Percentiles rank a stretch among this genome's conserved stretches.
Evolutionary conservation across 2,888 invertebrate genomes (phyloP).

Genomic region (Chloroclysta siterata): DNA sequence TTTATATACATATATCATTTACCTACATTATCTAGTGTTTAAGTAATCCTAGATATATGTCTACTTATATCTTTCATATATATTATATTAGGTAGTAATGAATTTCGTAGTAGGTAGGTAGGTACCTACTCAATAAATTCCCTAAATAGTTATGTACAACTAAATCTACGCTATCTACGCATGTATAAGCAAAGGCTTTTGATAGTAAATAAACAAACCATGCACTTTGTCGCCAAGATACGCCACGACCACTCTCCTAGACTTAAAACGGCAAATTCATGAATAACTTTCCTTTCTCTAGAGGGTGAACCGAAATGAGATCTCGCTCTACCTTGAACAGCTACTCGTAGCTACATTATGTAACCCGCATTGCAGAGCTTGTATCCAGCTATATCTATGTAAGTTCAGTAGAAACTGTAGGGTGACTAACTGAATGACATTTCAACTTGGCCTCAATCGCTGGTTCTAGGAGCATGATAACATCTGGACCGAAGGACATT

Average conservation of each 20-base stretch:
- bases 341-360: conserved; percentile 30
- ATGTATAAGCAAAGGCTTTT: neutral
- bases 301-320: conserved; percentile 32
- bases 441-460: conserved; percentile 32
- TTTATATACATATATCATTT: no score
- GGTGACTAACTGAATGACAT: conserved; percentile 31
- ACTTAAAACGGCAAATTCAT: conserved; percentile 16
- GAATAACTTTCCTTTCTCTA: conserved; percentile 32
- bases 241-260: conserved; percentile 10
- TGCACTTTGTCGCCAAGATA: neutral
- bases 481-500: conserved; percentile 30
- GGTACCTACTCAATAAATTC: no score
- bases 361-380: conserved; percentile 36
- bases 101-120: no score
- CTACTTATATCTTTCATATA: no score
- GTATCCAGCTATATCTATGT: conserved; percentile 26
- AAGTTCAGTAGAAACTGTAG: conserved; percentile 29
- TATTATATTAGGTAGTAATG: no score
- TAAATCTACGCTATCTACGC: neutral
- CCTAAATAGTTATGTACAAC: no score
- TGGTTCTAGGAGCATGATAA: conserved; percentile 22
- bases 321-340: conserved; percentile 36
- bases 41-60: no score
- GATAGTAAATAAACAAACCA: neutral
- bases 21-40: no score